Conservation (phyloP, 2,888 invertebrate genomes). For the Andrena trimmerana region DNA sequence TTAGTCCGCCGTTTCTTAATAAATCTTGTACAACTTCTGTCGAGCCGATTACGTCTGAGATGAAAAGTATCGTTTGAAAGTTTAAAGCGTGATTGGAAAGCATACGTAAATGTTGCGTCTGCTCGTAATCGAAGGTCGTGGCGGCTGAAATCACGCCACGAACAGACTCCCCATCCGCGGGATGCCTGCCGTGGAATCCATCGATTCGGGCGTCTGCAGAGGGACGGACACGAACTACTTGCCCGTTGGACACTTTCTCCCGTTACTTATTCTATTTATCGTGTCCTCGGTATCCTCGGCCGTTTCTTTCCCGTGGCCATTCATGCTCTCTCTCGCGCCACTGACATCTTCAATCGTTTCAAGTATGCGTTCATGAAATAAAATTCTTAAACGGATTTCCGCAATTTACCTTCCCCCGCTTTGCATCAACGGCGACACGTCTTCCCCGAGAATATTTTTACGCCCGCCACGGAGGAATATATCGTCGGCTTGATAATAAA, state of each 20-base stretch:
- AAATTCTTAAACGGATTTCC: conserved; percentile 55
- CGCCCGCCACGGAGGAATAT: neutral
- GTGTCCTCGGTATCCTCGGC: conserved; percentile 35
- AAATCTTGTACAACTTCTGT: neutral
- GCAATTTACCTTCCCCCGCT: conserved; percentile 41
- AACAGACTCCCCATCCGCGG: conserved; percentile 4
- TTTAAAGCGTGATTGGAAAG: neutral
- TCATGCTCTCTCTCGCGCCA: conserved; percentile 53
- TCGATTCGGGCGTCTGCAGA: conserved; percentile 3
- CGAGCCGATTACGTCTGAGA: neutral
- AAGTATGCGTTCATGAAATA: conserved; percentile 45
- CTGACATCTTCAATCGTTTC: conserved; percentile 47
- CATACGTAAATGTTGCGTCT: neutral
- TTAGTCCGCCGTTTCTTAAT: neutral
- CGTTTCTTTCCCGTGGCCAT: conserved; percentile 57
- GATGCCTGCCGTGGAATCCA: conserved; percentile 15
- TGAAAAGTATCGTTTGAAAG: neutral
- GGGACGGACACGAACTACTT: conserved; percentile 47
- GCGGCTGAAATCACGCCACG: neutral
- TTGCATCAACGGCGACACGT: neutral
- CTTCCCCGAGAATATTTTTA: conserved; percentile 9
- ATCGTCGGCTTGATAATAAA: neutral
- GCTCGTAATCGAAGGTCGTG: neutral
- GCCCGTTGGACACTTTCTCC: conserved; percentile 55
- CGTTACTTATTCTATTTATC: conserved; percentile 56